Evolutionary conservation across 2,888 invertebrate species (phyloP), one percentile per base, ranked within the genome.

Genomic region (Caenorhabditis sp.): DNA sequence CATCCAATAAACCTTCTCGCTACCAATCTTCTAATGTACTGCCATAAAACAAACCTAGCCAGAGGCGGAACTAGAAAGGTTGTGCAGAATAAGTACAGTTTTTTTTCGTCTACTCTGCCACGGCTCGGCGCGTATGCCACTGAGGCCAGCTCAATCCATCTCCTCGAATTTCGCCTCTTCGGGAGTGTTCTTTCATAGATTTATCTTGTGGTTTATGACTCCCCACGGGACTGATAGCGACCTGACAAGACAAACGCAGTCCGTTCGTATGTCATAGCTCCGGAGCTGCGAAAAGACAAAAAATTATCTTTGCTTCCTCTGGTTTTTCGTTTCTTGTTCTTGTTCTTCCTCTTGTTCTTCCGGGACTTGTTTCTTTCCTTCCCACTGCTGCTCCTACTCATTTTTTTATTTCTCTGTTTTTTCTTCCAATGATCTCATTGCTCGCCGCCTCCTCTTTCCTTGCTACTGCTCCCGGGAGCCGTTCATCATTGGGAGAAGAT

Each of bases 141-240:
- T 47, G 44, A 37, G 47, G 61, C 60, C 47, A 40, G 60, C 76
- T 76, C 67, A 60, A 76, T 76, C 76, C 60, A 67, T 76, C 67
- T 76, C 37, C 69, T 69, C 55, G 69, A 77, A 62, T 69, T 77
- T 77, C 61, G 77, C 62, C 68, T 44, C 47, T 35, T 20, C 20
- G 44, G 53, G 40, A 68, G 67, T 62, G 72, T 80, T 72, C 71
- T 72, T 74, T 74, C 53, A 80, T 69, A 80, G 80, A 80, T 80
- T 80, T 80, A 80, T 80, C 71, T 80, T 74, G 69, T 74, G 69
- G 69, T 80, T 74, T 80, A 80, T 74, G 80, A 69, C 62, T 80
- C 80, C 80, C 80, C 40, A 64, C 65, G 80, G 80, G 65, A 69
- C 74, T 74, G 74, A 74, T 74, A 68, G 72, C 74, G 74, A 74